Percentiles rank a stretch among this genome's conserved stretches.
These are phyloP conservation scores for Chouioia cunea DNA, from an alignment of 2,888 invertebrate species.

Conservation along the genomic window DNA sequence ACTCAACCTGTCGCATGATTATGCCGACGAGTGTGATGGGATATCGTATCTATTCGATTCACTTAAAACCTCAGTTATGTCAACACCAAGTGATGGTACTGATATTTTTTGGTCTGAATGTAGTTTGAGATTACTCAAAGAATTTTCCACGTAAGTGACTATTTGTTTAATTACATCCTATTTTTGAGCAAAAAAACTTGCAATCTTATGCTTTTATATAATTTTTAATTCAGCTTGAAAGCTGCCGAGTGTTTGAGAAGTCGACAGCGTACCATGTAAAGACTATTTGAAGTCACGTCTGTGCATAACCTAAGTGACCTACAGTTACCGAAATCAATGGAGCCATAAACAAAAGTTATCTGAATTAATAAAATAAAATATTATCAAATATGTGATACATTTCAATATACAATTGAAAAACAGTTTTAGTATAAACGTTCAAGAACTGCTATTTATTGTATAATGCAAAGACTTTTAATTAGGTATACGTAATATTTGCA, in stretches of 20 bases:
- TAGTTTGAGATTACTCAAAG: slow-evolving; percentile 9
- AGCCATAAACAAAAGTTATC: no score
- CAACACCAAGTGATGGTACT: slow-evolving; percentile 8
- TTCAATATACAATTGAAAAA: no score
- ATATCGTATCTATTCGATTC: slow-evolving; percentile 21
- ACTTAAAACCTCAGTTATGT: slow-evolving; percentile 17
- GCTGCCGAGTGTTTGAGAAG: slow-evolving; percentile 15
- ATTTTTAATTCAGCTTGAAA: slow-evolving; percentile 18
- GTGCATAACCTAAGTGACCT: no score
- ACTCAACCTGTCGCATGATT: slow-evolving; percentile 21
- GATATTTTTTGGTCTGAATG: slow-evolving; percentile 20
- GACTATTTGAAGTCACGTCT: not conserved
- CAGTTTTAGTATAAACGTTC: no score
- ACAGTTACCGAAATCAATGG: no score
- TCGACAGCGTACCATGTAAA: not conserved
- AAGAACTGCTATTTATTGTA: no score
- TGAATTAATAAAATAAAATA: no score
- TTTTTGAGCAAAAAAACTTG: no score
- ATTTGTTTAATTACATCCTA: not conserved
- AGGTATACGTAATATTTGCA: no score
- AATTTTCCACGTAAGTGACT: slow-evolving; percentile 19
- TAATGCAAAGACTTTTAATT: no score
- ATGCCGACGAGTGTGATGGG: slow-evolving; percentile 11
- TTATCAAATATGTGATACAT: no score
- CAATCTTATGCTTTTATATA: not conserved